A percentile compares a stretch with the other conserved stretches of the same genome.
Conservation (phyloP, 2,888 invertebrate genomes). For the Phasia obesa region DNA sequence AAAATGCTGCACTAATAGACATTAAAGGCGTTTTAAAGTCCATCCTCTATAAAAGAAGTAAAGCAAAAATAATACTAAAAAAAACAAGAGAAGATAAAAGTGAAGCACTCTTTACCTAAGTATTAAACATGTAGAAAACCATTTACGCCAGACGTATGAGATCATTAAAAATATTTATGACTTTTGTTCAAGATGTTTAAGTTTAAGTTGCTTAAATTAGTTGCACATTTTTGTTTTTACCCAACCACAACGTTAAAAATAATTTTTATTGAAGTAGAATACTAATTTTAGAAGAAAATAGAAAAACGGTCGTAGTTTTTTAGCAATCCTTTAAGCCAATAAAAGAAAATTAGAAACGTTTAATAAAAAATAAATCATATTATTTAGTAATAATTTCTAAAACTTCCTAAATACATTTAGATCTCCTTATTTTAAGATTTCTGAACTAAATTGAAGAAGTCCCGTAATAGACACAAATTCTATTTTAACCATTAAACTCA, state of each 20-base stretch:
- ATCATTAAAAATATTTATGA: conserved; percentile 51
- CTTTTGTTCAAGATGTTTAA: not conserved
- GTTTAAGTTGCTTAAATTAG: conserved; percentile 19
- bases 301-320: too few species aligned
- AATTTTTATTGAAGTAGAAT: not conserved
- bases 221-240: conserved; percentile 18
- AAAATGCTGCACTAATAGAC: conserved; percentile 1
- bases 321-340: too few species aligned
- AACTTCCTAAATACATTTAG: too few species aligned
- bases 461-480: too few species aligned
- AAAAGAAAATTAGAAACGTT: too few species aligned
- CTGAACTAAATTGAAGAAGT: too few species aligned
- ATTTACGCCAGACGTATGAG: not conserved
- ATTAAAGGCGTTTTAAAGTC: conserved; percentile 32
- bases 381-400: too few species aligned
- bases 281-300: not conserved
- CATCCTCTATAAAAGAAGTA: conserved; percentile 9
- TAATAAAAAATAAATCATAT: not conserved
- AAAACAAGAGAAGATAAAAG: not conserved
- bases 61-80: not conserved
- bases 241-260: not conserved
- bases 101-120: not conserved
- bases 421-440: too few species aligned
- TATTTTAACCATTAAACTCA: too few species aligned
- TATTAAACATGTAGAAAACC: not conserved